Evolutionary conservation across 2,797 vertebrate species (phyloP), one percentile per base, ranked within the genome.

Genomic region (Lepilemur ruficaudatus): DNA sequence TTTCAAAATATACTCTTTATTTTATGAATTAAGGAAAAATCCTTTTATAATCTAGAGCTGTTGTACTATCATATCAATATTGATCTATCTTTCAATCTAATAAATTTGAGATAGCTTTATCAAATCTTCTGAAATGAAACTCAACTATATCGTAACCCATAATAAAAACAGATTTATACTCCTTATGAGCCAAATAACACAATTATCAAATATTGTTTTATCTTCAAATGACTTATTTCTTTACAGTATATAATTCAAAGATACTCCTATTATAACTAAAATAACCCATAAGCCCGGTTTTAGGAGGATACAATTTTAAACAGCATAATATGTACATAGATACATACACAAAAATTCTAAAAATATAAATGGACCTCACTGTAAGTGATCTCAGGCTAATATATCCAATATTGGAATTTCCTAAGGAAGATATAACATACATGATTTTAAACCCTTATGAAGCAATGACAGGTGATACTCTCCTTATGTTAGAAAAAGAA

Each of bases 1-100:
- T 96, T 95, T 97, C 63, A 98, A 97, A 97, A 84, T 90, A 67
- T 76, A 96, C 72, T 73, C 28, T 94, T 0, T 5, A 86, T 93
- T 97, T 98, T 96, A 94, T 95, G 48, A 96, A 96, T 95, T 97
- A 96, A 96, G 0, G 95, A 93, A 98, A 97, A 98, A 83, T n/a
- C 7, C 2, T 81, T 93, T 94, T 85, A 65, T 63, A 95, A 63
- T 61, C 9, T 65, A 65, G 41, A 67, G 20, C 9, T 85, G 0
- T 14, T 85, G 0, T 14, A 30, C 9, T 48, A 30, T 81, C 38
- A 59, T 63, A 73, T 67, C 43, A 65, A 69, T 88, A 94, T 28
- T 83, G 52, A 96, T 70, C 32, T 75, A 81, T 57, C 52, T 80
- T 94, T 93, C 93, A 94, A 89, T 13, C 1, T 75, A 94, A 48